phyloP scores from a whole-genome alignment of 1,140 invertebrate genomes.

The Amphibalanus amphitrite region DNA sequence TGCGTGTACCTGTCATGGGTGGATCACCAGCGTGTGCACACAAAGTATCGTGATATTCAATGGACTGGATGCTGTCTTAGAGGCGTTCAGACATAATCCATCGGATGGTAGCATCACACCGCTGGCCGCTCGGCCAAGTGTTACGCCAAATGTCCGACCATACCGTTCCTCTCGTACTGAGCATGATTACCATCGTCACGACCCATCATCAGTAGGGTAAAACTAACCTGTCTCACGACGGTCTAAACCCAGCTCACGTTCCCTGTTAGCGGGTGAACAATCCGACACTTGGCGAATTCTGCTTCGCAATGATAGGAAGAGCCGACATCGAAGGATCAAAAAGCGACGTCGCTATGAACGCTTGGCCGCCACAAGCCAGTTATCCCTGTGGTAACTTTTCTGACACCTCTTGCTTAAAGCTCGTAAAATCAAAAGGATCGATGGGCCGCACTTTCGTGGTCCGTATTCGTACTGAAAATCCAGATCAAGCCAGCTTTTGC shows the following conservation, averaged over 20 bases:
- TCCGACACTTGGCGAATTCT: conserved; percentile 66
- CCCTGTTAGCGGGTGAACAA: conserved; percentile 59
- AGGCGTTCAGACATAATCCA: too few species aligned
- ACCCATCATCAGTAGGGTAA: conserved; percentile 53
- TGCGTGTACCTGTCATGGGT: too few species aligned
- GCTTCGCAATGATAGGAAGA: conserved; percentile 74
- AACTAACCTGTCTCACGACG: conserved; percentile 65
- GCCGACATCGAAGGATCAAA: conserved; percentile 70
- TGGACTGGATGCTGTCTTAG: too few species aligned
- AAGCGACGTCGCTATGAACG: conserved; percentile 66
- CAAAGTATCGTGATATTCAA: too few species aligned
- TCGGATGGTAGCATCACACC: too few species aligned
- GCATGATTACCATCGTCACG: too few species aligned
- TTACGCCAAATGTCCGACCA: too few species aligned
- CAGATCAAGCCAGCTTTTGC: conserved; percentile 55
- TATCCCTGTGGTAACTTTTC: conserved; percentile 74
- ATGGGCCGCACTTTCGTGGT: conserved; percentile 34
- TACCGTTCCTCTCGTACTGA: too few species aligned
- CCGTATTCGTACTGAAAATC: conserved; percentile 43
- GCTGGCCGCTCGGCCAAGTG: too few species aligned
- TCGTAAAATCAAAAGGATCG: conserved; percentile 36
- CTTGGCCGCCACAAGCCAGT: conserved; percentile 67
- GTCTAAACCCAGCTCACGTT: conserved; percentile 62
- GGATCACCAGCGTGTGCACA: too few species aligned
- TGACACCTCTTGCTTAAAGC: conserved; percentile 61